phyloP scores from a whole-genome alignment of 2,797 vertebrate species.

The Hyperoplus lanceolatus region DNA sequence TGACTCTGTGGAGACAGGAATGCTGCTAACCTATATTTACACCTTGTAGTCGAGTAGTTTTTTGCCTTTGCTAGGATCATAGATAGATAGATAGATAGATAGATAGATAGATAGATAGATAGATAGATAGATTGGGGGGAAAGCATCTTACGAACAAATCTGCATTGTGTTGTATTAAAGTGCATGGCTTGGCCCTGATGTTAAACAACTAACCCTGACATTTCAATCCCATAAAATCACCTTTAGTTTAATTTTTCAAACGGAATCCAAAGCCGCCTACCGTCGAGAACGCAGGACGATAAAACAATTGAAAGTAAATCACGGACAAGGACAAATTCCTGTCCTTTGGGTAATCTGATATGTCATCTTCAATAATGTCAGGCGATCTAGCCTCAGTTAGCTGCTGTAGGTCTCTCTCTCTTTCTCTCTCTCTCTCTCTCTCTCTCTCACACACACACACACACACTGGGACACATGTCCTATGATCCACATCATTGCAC shows the following conservation, averaged over 20 bases:
- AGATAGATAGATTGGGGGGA: background rate
- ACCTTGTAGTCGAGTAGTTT: slow-evolving; percentile 44
- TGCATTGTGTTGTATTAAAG: slow-evolving; percentile 2
- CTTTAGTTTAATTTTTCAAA: slow-evolving; percentile 27
- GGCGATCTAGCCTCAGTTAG: slow-evolving; percentile 73
- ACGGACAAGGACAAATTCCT: slow-evolving; percentile 92
- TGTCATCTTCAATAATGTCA: slow-evolving; percentile 87
- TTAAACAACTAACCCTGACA: slow-evolving; percentile 1
- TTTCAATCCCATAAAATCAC: slow-evolving; percentile 19
- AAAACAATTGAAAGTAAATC: slow-evolving; percentile 79
- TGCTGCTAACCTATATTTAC: slow-evolving; percentile 71
- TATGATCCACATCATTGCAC: slow-evolving; percentile 4
- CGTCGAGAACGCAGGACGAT: slow-evolving; percentile 40
- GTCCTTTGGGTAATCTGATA: slow-evolving; percentile 92
- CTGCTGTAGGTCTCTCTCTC: slow-evolving; percentile 66
- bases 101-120: background rate
- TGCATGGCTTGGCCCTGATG: background rate
- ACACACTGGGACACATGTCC: slow-evolving; percentile 19
- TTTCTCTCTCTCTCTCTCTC: slow-evolving; percentile 3
- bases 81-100: slow-evolving; percentile 4
- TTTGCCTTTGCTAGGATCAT: slow-evolving; percentile 3
- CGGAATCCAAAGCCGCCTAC: slow-evolving; percentile 15
- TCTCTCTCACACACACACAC: slow-evolving; percentile 40
- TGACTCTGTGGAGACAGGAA: slow-evolving; percentile 64
- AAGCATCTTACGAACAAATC: slow-evolving; percentile 2